Evolutionary conservation across 2,113 vertebrate species (phyloP).

Genomic region (Aspidoscelis tigris): DNA sequence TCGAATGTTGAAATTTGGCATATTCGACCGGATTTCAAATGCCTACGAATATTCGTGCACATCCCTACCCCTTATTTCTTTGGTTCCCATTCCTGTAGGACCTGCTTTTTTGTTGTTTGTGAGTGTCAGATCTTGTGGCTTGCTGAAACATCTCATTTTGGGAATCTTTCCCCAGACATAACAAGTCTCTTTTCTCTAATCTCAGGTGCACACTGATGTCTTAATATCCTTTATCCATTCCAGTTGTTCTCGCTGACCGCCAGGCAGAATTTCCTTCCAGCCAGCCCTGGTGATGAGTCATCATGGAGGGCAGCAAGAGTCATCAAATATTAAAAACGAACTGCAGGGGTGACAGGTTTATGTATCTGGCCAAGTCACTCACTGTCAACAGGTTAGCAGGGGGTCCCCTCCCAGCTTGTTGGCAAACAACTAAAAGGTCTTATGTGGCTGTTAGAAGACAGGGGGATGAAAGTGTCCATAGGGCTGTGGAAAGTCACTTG

Average conservation of each 20-base stretch:
- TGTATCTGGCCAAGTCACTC: constrained; percentile 35
- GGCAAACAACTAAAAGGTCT: constrained; percentile 40
- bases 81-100: no score
- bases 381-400: constrained; percentile 45
- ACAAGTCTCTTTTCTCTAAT: neutral
- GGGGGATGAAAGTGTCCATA: constrained; percentile 7
- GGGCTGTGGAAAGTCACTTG: constrained; percentile 43
- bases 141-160: neutral
- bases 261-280: neutral
- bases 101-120: neutral
- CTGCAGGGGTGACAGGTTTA: constrained; percentile 38
- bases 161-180: neutral
- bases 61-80: no score
- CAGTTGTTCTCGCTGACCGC: neutral
- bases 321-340: constrained; percentile 34
- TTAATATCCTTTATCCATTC: neutral
- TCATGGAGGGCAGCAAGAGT: constrained; percentile 22
- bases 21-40: no score
- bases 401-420: constrained; percentile 44
- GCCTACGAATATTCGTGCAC: no score
- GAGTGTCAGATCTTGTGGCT: neutral
- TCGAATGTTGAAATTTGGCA: no score
- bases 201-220: neutral
- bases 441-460: constrained; percentile 21
- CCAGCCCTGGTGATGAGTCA: constrained; percentile 41